Percentiles rank a stretch among this genome's conserved stretches.
Evolutionary conservation across 2,888 invertebrate genomes (phyloP).

Genomic region (Hesperia comma): DNA sequence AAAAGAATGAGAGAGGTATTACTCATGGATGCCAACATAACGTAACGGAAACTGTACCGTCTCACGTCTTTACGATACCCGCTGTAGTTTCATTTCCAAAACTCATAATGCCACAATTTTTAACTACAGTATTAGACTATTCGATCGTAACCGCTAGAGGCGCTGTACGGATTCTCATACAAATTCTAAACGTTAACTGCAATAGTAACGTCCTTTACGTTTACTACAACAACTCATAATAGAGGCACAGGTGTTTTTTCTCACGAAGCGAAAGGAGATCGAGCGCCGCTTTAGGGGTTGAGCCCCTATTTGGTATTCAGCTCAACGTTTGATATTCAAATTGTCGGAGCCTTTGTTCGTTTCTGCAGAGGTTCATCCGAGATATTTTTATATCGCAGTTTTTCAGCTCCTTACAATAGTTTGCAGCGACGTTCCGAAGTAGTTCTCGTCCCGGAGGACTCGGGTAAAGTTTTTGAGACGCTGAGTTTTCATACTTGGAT

Average conservation of each 20-base stretch:
- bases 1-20: no score
- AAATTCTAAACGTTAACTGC: no score
- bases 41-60: no score
- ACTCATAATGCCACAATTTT: no score
- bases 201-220: no score
- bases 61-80: no score
- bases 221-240: no score
- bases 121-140: no score
- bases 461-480: not conserved
- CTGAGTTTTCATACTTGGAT: not conserved
- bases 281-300: not conserved
- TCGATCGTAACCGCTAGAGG: no score
- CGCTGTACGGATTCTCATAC: no score
- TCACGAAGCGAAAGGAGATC: not conserved
- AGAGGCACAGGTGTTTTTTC: constrained; percentile 15
- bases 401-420: not conserved
- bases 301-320: constrained; percentile 18
- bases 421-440: not conserved
- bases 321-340: constrained; percentile 25
- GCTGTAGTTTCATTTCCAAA: no score
- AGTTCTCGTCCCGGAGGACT: not conserved
- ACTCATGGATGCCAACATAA: no score
- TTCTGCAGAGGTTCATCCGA: constrained; percentile 4
- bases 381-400: constrained; percentile 13
- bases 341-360: constrained; percentile 20